phyloP scores from a whole-genome alignment of 2,797 vertebrate species.

The Gallinago solitaria region DNA sequence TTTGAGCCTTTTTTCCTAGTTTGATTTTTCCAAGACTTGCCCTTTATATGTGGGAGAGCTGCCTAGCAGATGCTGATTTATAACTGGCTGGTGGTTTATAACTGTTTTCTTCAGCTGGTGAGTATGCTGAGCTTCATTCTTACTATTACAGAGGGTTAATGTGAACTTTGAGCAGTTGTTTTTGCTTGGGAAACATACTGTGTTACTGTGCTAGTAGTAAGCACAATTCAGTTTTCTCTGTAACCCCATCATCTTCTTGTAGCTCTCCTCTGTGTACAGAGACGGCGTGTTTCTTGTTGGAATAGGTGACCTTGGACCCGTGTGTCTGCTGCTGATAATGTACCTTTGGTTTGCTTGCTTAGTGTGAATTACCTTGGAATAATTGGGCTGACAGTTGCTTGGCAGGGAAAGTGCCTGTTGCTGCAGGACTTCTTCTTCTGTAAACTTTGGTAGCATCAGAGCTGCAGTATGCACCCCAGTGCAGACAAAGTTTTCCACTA shows the following conservation, averaged over 20 bases:
- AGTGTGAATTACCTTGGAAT: not conserved
- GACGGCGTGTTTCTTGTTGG: not conserved
- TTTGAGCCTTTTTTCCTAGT: not conserved
- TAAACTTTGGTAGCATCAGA: not conserved
- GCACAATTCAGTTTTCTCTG: not conserved
- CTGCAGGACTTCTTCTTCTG: not conserved
- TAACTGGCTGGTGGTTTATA: not conserved
- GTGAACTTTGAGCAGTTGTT: not conserved
- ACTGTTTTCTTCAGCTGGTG: not conserved
- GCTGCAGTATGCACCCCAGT: not conserved
- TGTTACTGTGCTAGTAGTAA: not conserved
- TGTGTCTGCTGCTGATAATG: not conserved
- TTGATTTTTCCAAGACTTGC: conserved; percentile 21
- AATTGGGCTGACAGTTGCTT: not conserved
- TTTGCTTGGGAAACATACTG: not conserved
- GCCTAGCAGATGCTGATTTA: not conserved
- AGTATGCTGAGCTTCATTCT: not conserved
- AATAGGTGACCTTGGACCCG: not conserved
- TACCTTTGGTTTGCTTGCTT: not conserved
- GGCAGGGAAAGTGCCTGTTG: not conserved
- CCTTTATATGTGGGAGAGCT: not conserved
- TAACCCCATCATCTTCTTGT: not conserved
- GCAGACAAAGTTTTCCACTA: not conserved
- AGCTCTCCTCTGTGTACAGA: not conserved
- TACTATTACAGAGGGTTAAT: not conserved